A percentile compares a stretch with the other conserved stretches of the same genome.
Evolutionary conservation across 2,888 invertebrate genomes (phyloP).

Genomic region (Agrotis clavis): DNA sequence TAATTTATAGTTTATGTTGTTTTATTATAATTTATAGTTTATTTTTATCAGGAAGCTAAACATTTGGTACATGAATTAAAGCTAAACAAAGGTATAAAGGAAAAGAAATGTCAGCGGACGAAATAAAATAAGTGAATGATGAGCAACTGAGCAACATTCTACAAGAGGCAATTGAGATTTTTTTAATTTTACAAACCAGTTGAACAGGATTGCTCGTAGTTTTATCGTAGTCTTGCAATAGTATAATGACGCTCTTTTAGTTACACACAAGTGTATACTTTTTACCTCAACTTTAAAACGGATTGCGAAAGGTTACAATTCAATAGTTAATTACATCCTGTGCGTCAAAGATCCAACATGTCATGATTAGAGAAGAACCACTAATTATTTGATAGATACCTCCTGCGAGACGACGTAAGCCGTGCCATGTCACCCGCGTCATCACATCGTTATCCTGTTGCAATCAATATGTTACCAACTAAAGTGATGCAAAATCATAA

Average conservation of each 20-base stretch:
- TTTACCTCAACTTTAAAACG: background rate
- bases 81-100: too few species aligned
- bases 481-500: background rate
- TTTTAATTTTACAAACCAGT: background rate
- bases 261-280: background rate
- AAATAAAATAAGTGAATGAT: background rate
- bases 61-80: too few species aligned
- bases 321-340: slow-evolving; percentile 23
- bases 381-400: slow-evolving; percentile 30
- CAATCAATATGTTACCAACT: background rate
- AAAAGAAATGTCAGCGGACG: too few species aligned
- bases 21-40: too few species aligned
- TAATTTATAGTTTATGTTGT: too few species aligned
- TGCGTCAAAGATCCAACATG: slow-evolving; percentile 46
- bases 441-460: slow-evolving; percentile 35
- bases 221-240: background rate
- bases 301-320: background rate
- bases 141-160: background rate
- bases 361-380: slow-evolving; percentile 39
- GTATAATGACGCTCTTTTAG: background rate
- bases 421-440: slow-evolving; percentile 24
- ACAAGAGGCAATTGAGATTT: background rate
- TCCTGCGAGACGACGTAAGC: slow-evolving; percentile 9
- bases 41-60: too few species aligned
- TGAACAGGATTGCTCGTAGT: background rate